Base-by-base conservation (phyloP, 1,140 invertebrate genomes). In the Micrasema minimum region DNA sequence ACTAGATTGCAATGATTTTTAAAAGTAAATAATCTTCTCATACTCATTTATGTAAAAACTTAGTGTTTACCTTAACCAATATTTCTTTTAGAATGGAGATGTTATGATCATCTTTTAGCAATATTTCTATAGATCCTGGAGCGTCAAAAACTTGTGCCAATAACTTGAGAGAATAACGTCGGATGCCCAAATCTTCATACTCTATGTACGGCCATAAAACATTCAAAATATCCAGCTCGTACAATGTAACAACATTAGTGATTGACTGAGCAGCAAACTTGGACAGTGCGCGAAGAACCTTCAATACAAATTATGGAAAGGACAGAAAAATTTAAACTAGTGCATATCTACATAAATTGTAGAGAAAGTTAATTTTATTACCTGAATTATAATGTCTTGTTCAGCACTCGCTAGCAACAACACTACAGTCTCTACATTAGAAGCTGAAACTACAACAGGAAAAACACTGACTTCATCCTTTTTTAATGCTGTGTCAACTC, bases 381-480 rank as follows among this genome's bases (percentile, higher is more conserved):
- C 59, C 59, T 64, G 59, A 31, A 64, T 45, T 16, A 64, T 46
- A 46, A 72, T 50, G 16, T 51, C 20, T 45, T 72, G 53, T 50
- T 75, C 74, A 23, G 41, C 43, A 14, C 26, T 53, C 5, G 20
- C 53, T n/a, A 75, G 26, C 16, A 75, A 37, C n/a, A 72, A 50
- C 62, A 75, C 53, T 14, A 69, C 57, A 43, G 74, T 75, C 11
- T 69, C 46, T 1, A 66, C 69, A 50, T 55, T 69, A 22, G 72
- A 46, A n/a, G 66, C 66, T 12, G 66, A 71, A 10, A 75, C 45
- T 22, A 64, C 46, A 22, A 72, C 41, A 45, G 74, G 64, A n/a
- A 72, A 64, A 57, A 57, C 55, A 11, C 14, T 55, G 23, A 53
- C 45, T 46, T 73, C 68, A 9, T 68, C 45, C 38, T 57, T 68